Evolutionary conservation across 2,113 vertebrate genomes (phyloP).

Genomic region (Kobus ellipsiprymnus): DNA sequence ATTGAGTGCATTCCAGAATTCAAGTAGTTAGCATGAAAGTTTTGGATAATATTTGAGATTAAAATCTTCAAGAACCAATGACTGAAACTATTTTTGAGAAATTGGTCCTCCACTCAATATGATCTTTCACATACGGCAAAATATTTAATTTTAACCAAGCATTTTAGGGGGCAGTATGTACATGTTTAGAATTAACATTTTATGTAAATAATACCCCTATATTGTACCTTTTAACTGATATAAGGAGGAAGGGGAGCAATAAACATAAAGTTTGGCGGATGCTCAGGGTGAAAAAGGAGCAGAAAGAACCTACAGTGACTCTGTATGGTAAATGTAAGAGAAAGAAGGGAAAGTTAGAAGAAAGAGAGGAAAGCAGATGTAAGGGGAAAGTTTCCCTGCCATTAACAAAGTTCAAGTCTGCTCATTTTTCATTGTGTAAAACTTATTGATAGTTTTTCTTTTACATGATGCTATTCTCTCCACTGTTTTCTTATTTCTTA

Average conservation of each 20-base stretch:
- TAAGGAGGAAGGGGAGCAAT: background rate
- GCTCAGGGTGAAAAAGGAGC: background rate
- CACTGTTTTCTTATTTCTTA: background rate
- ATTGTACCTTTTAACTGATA: background rate
- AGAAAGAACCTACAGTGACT: background rate
- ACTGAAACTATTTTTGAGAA: background rate
- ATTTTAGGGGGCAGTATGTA: background rate
- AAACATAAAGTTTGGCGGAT: background rate
- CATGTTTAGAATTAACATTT: background rate
- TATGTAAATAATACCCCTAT: background rate
- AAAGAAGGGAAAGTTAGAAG: background rate
- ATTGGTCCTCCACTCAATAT: background rate
- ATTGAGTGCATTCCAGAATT: background rate
- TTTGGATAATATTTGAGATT: background rate
- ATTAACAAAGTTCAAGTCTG: background rate
- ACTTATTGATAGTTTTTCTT: background rate
- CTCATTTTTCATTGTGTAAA: background rate
- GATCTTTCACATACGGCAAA: background rate
- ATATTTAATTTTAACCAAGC: background rate
- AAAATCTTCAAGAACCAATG: background rate
- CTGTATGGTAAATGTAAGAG: background rate
- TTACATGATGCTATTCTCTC: background rate
- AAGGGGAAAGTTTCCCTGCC: background rate
- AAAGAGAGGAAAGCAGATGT: background rate
- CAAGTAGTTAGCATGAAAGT: background rate